Conservation (phyloP, 2,888 invertebrate genomes). For the Eupithecia pulchellata region DNA sequence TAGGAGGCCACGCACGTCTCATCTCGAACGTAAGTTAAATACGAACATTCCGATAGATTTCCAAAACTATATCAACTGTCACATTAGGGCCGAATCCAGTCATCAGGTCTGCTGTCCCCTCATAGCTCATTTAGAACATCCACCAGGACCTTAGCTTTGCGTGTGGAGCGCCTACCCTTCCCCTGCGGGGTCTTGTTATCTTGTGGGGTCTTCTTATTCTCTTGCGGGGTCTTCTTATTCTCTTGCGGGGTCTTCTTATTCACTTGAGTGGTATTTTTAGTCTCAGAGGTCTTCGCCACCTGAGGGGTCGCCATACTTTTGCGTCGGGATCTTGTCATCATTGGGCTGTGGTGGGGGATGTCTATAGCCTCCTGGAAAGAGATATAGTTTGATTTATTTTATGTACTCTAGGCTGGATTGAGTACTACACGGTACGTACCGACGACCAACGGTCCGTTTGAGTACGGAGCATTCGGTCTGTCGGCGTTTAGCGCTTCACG, state of each 20-base stretch:
- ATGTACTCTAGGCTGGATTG: not conserved
- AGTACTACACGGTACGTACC: too few relatives aligned
- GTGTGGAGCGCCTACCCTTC: constrained; percentile 44
- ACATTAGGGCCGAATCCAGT: not conserved
- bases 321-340: constrained; percentile 63
- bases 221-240: not conserved
- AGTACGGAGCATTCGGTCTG: too few relatives aligned
- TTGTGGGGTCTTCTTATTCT: not conserved
- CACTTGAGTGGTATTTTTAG: too few relatives aligned
- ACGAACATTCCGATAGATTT: not conserved
- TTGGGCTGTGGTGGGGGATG: constrained; percentile 48
- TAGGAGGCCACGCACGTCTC: not conserved
- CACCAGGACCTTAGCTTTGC: not conserved
- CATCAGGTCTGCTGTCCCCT: not conserved
- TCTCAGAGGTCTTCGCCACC: too few relatives aligned
- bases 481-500: too few relatives aligned
- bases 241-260: constrained; percentile 30
- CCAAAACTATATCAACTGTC: not conserved
- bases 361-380: constrained; percentile 57
- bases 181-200: constrained; percentile 49
- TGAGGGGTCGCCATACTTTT: constrained; percentile 55
- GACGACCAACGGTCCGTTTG: too few relatives aligned
- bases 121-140: not conserved
- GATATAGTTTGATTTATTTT: not conserved
- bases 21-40: not conserved